Evolutionary conservation across 1,140 invertebrate genomes (phyloP), one percentile per base, ranked within the genome.

Genomic region (Caenorhabditis inopinata): DNA sequence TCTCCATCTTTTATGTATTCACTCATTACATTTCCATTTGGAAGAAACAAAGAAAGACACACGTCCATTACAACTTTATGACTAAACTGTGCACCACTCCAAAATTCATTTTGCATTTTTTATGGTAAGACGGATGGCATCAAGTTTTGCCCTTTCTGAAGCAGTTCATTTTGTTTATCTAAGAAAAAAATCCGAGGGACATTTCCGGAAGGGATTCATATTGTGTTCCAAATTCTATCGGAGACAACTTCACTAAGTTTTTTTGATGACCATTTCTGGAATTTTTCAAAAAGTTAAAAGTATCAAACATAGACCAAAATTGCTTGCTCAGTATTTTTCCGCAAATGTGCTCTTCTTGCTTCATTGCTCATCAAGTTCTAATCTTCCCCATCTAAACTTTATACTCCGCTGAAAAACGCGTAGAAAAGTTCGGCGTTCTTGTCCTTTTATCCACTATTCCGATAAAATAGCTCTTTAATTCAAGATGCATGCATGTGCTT

Each of bases 361-460:
- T 68, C 58, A 68, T 38, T 68, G 58, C 58, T 68, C 58, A 68
- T 68, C 58, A 68, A 68, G 58, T 68, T 32, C 58, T 68, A 68
- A 68, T 68, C 58, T 68, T 21, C 38, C 58, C 58, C 29, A 32
- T 21, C 25, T 25, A 35, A 18, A 38, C 21, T 68, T 42, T 42
- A 1, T 51, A 12, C 58, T 68, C 23, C n/a, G 16, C 16, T 38
- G 42, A 21, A 29, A 62, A 16, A 16, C 5, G 18, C 51, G 27
- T 16, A 58, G 58, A 53, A 25, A 32, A 68, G 58, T 68, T 68
- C 58, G 51, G 25, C 35, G 14, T 29, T 58, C 18, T 25, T 51
- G 7, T 16, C 27, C 23, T 29, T 58, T 58, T 25, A 32, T 58
- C 18, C 35, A 5, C n/a, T 58, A n/a, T 58, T 53, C 1, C 12